phyloP scores from a whole-genome alignment of 2,113 vertebrate species.

The cattle (Bos taurus) region ARS-UCD2.0 NC_037334.1:81142001-81142500 shows the following conservation, averaged over 20 bases:
- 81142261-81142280: not conserved
- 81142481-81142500: not conserved
- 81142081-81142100: conserved; percentile 96
- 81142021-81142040: conserved; percentile 39
- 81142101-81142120: conserved; percentile 98
- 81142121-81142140: conserved; percentile 93
- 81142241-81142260: not conserved
- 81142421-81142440: not conserved
- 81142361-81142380: not conserved
- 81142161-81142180: not conserved
- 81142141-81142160: not conserved
- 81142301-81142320: not conserved
- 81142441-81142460: not conserved
- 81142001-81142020: not conserved
- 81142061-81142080: conserved; percentile 91
- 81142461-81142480: not conserved
- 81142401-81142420: not conserved
- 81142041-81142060: conserved; percentile 89
- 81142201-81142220: not conserved
- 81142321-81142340: not conserved
- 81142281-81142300: not conserved
- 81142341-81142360: not conserved
- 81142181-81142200: accelerated
- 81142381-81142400: not conserved
- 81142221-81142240: too few species aligned